Evolutionary conservation across 2,113 vertebrate genomes (phyloP).

Genomic region (Labrus mixtus): DNA sequence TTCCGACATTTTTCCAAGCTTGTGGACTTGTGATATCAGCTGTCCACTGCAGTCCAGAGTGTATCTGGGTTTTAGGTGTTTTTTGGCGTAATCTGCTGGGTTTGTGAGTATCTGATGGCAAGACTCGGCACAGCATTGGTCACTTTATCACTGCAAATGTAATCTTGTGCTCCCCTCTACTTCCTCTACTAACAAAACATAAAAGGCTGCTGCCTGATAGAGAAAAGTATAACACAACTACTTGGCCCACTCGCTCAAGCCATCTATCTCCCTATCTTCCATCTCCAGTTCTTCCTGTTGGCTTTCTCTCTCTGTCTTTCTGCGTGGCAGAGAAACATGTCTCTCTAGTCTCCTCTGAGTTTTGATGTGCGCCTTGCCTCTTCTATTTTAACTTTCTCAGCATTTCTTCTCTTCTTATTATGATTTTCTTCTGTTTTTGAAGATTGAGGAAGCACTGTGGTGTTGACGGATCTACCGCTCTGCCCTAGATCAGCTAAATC

Average conservation of each 20-base stretch:
- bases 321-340: conserved; percentile 34
- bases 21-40: conserved; percentile 44
- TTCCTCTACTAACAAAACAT: conserved; percentile 51
- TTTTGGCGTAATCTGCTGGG: conserved; percentile 55
- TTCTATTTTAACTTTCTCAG: conserved; percentile 61
- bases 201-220: conserved; percentile 48
- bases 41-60: conserved; percentile 51
- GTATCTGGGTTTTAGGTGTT: conserved; percentile 56
- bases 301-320: conserved; percentile 21
- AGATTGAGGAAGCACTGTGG: conserved; percentile 68
- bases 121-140: conserved; percentile 46
- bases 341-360: conserved; percentile 40
- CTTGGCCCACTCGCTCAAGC: conserved; percentile 37
- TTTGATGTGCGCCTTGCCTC: conserved; percentile 18
- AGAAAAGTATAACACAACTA: conserved; percentile 55
- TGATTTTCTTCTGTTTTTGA: conserved; percentile 70
- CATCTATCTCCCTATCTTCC: conserved; percentile 44
- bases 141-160: conserved; percentile 71
- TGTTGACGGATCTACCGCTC: conserved; percentile 72
- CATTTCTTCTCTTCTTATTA: conserved; percentile 53
- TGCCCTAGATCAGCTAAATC: conserved; percentile 83
- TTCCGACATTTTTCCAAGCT: not conserved
- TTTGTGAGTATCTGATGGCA: conserved; percentile 68
- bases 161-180: conserved; percentile 49
- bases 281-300: conserved; percentile 45